phyloP scores from a whole-genome alignment of 2,113 vertebrate species.

The Atherinomorus stipes region DNA sequence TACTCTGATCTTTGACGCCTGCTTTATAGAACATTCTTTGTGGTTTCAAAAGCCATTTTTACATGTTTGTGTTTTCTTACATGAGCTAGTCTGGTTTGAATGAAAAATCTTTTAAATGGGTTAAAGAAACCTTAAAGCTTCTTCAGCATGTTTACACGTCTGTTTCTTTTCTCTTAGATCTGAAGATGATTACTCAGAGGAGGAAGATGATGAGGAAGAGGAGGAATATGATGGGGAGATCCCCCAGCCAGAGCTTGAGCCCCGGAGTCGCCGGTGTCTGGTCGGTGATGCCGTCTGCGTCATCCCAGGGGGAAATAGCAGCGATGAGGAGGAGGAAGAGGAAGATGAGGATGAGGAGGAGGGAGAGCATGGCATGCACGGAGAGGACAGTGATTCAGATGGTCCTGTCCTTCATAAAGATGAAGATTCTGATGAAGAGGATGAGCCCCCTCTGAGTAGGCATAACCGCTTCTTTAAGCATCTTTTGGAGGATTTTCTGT shows the following conservation, averaged over 20 bases:
- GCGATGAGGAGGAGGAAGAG: slow-evolving; percentile 90
- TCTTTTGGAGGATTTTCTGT: not conserved
- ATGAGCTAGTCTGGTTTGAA: not conserved
- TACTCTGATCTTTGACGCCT: not conserved
- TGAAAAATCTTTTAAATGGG: not conserved
- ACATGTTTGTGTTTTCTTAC: not conserved
- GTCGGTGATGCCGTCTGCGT: slow-evolving; percentile 86
- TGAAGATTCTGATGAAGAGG: slow-evolving; percentile 90
- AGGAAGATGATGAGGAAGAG: slow-evolving; percentile 89
- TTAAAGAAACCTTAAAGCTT: not conserved
- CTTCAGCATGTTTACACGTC: not conserved
- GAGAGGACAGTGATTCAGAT: slow-evolving; percentile 94
- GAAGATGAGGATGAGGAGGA: slow-evolving; percentile 86
- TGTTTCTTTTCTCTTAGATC: slow-evolving; percentile 83
- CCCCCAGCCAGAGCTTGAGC: slow-evolving; percentile 81
- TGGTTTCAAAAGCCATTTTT: not conserved
- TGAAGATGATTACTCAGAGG: slow-evolving; percentile 93
- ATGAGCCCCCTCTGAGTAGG: slow-evolving; percentile 84
- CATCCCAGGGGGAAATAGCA: slow-evolving; percentile 85
- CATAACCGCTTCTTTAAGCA: not conserved
- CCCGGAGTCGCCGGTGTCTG: slow-evolving; percentile 81
- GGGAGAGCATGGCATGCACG: slow-evolving; percentile 78
- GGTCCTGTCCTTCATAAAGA: slow-evolving; percentile 93
- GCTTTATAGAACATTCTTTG: not conserved
- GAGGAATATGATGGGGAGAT: slow-evolving; percentile 87